These are phyloP conservation scores for Tineola bisselliella DNA, from an alignment of 2,888 invertebrate species.

Conservation along the genomic window DNA sequence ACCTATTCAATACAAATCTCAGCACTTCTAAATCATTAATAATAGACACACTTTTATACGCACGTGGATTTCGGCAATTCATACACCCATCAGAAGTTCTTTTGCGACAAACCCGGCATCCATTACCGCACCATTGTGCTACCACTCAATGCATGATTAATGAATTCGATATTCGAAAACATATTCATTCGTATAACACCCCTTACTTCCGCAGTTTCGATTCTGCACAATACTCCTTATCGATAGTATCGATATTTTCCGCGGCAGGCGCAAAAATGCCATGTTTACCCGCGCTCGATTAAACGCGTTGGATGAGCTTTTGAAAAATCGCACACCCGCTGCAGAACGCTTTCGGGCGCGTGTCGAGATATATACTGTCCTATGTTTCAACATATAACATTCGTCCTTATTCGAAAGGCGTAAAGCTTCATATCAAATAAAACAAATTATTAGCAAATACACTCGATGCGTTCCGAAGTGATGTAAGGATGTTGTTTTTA, in stretches of 20 bases:
- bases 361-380: conserved; percentile 5
- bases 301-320: conserved; percentile 47
- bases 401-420: conserved; percentile 20
- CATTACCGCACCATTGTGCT: conserved; percentile 48
- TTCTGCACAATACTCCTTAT: conserved; percentile 23
- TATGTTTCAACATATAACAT: neutral
- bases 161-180: conserved; percentile 45
- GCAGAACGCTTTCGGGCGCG: conserved; percentile 23
- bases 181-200: conserved; percentile 51
- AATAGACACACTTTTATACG: neutral
- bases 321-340: conserved; percentile 44
- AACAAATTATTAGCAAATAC: conserved; percentile 18
- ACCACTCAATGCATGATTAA: conserved; percentile 61
- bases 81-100: conserved; percentile 32
- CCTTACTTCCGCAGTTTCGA: conserved; percentile 29
- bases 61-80: conserved; percentile 19
- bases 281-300: conserved; percentile 64
- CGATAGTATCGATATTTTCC: conserved; percentile 39
- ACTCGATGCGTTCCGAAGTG: conserved; percentile 33
- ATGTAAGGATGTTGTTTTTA: conserved; percentile 52
- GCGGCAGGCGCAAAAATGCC: conserved; percentile 52
- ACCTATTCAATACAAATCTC: neutral
- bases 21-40: neutral
- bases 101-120: conserved; percentile 43
- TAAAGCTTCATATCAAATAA: conserved; percentile 25